phyloP scores from a whole-genome alignment of 2,888 invertebrate genomes.

The Nasonia oneida region DNA sequence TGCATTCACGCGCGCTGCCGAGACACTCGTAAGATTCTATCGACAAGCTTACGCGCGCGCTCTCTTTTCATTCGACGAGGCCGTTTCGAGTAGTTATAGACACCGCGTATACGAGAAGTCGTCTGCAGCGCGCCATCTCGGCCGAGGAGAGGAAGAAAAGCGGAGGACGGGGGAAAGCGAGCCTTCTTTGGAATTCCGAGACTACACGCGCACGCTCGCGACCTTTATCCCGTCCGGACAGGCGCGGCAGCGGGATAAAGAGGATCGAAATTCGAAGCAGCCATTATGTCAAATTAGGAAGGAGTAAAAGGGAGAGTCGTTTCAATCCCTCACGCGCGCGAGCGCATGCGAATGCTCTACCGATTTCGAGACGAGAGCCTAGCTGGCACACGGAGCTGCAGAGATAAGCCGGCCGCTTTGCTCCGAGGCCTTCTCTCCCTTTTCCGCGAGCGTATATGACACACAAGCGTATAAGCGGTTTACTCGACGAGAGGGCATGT shows the following conservation, averaged over 20 bases:
- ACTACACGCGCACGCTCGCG: background rate
- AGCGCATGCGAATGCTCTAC: background rate
- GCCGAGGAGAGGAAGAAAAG: background rate
- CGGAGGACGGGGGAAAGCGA: constrained; percentile 26
- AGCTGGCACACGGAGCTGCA: constrained; percentile 25
- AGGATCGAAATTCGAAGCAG: constrained; percentile 57
- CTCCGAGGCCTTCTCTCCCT: constrained; percentile 33
- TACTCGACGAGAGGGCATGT: constrained; percentile 25
- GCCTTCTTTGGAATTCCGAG: constrained; percentile 52
- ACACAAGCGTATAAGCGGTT: constrained; percentile 42
- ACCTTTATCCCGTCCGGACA: background rate
- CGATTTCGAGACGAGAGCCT: constrained; percentile 24
- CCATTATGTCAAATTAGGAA: constrained; percentile 69
- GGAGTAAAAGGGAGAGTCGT: constrained; percentile 59
- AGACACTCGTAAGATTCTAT: constrained; percentile 42
- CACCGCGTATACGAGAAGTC: constrained; percentile 17
- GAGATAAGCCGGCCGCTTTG: constrained; percentile 40
- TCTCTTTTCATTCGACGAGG: constrained; percentile 38
- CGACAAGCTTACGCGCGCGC: constrained; percentile 46
- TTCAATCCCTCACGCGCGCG: constrained; percentile 54
- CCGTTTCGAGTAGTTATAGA: constrained; percentile 44
- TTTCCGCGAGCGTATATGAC: background rate
- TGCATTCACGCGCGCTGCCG: constrained; percentile 20
- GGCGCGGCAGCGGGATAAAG: constrained; percentile 29
- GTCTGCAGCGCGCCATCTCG: constrained; percentile 29